phyloP scores from a whole-genome alignment of 2,888 invertebrate genomes.

The Cryptops parisi region DNA sequence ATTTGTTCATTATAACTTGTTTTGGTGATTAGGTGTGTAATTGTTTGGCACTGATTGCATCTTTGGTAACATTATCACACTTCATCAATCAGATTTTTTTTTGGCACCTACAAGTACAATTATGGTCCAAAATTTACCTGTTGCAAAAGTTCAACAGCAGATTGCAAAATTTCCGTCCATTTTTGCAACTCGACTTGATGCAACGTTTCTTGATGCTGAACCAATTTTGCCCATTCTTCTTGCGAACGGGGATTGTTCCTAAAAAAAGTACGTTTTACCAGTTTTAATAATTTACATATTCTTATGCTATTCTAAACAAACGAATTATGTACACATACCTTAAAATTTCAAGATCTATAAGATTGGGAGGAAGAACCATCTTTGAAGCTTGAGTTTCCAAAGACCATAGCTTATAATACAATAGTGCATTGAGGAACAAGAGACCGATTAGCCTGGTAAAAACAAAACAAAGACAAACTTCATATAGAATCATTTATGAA shows the following conservation, averaged over 20 bases:
- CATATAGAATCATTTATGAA: not conserved
- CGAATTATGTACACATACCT: slow-evolving; percentile 30
- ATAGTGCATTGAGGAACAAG: slow-evolving; percentile 54
- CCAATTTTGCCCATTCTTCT: slow-evolving; percentile 64
- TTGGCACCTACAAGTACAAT: too few species aligned
- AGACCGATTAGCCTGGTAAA: slow-evolving; percentile 40
- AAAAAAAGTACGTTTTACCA: too few species aligned
- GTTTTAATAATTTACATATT: too few species aligned
- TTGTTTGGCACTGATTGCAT: too few species aligned
- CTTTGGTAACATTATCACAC: too few species aligned
- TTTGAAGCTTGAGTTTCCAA: slow-evolving; percentile 41
- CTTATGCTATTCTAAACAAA: too few species aligned
- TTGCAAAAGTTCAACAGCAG: slow-evolving; percentile 31
- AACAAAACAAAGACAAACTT: slow-evolving; percentile 11
- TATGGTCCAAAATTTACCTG: too few species aligned
- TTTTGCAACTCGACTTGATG: slow-evolving; percentile 66
- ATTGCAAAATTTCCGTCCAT: slow-evolving; percentile 47
- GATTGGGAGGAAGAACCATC: slow-evolving; percentile 5
- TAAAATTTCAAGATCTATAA: slow-evolving; percentile 38
- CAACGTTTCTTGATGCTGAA: slow-evolving; percentile 63
- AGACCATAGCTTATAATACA: slow-evolving; percentile 70
- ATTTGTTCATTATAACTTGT: too few species aligned
- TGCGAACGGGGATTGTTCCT: slow-evolving; percentile 56
- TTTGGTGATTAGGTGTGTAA: too few species aligned
- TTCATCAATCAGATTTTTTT: too few species aligned